Evolutionary conservation across 2,113 vertebrate genomes (phyloP), one percentile per base, ranked within the genome.

Genomic region (Eidolon helvum): DNA sequence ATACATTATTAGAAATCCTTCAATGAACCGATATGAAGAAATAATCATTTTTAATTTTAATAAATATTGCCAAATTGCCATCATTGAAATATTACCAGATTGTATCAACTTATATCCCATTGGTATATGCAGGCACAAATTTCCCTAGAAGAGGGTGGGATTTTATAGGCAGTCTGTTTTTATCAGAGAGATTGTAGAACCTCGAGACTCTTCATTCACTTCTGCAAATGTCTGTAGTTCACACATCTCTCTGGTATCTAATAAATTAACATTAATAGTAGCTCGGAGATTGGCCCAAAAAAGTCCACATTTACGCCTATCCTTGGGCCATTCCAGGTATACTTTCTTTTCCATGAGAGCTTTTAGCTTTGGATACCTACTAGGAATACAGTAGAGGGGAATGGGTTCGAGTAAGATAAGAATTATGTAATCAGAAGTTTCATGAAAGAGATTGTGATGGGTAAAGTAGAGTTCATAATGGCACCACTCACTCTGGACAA

Each of bases 381-480:
- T 97, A 28, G 99, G 99, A 90, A 99, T 99, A 33, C 99, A 63
- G 43, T 99, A 99, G 0, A 98, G 74, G 28, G 99, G 99, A 90
- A 99, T 98, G 0, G 99, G 98, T 91, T 99, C 99, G 22, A 99
- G 98, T 9, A 99, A 92, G 84, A 99, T 97, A 33, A 99, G 98
- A 87, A 99, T 99, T 18, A 99, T 91, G 33, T 97, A 97, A 68
- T 99, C 98, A 0, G 97, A 98, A n/a, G 96, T 98, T 79, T 98
- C 98, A 21, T 96, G 95, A 38, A 99, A 97, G 2, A 98, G 90
- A 68, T 98, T 98, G 96, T 99, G 99, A 30, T 99, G 99, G 86
- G 99, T 99, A 10, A 99, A 99, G 97, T 99, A 99, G 21, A 99
- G 98, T 97, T 99, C 99, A 11, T 99, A 99, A 96, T 99, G 99